Base-by-base conservation (phyloP, 2,113 vertebrate species). In the Chitala chitala region DNA sequence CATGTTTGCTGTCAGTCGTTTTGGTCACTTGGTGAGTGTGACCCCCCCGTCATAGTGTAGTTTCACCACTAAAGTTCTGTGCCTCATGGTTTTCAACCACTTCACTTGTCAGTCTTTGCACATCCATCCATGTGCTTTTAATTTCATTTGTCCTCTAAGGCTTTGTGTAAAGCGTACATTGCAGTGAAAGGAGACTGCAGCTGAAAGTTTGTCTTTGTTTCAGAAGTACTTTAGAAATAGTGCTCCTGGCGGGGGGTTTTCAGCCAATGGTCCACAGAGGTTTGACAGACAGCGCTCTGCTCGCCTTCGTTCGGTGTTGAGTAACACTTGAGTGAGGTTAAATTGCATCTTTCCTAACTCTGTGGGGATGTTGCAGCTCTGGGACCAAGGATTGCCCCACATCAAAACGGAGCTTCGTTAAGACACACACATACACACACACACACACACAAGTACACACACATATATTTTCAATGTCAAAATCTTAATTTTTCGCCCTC, bases 361-460 rank as follows among this genome's bases (percentile, higher is more conserved):
- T 87, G 87, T 75, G 81, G 84, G 85, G 82, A 83, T 84, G 84
- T 92, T 84, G 86, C 90, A 92, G 87, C 85, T 84, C 83, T 83
- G 64, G 87, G 86, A 88, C 89, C 88, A 86, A 88, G 89, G 75
- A 91, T 92, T 91, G 71, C 90, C 81, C 86, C 90, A 92, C 85
- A 86, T 53, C 69, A 17, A 79, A 65, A n/a, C 75, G 78, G 82
- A 65, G 76, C 83, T 80, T 82, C 80, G 84, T 90, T 90, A 89
- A 90, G 86, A 88, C 89, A 90, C 84, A 84, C 83, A 72, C 2
- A 50, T 58, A 79, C 81, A 73, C 78, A 83, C 70, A 70, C 50
- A 80, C 80, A 72, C 79, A 83, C 73, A 74, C 63, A 78, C 78
- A 59, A 82, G 63, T 73, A 66, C 74, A 75, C 50, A 36, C 50